Evolutionary conservation across 1,140 invertebrate species (phyloP).

Genomic region (Diorhabda elongata): DNA sequence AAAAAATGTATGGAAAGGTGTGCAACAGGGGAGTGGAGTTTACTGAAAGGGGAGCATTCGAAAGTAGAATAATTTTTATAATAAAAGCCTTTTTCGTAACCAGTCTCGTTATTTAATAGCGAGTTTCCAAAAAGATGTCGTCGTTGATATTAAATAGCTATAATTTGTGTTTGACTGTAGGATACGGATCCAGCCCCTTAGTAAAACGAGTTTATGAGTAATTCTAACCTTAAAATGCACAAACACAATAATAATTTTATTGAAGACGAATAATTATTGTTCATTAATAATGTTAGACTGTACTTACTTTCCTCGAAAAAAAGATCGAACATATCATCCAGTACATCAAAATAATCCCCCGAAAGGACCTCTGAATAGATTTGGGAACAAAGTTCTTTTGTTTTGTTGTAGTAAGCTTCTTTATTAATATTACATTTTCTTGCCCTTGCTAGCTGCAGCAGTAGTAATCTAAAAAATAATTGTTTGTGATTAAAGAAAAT

Average conservation of each 20-base stretch:
- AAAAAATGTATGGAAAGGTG: too few species aligned
- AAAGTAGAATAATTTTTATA: too few species aligned
- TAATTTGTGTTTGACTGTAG: too few species aligned
- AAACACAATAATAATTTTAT: background rate
- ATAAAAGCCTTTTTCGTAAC: too few species aligned
- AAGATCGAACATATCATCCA: conserved; percentile 33
- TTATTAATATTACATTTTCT: conserved; percentile 26
- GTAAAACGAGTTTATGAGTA: background rate
- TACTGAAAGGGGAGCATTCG: too few species aligned
- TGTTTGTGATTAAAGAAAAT: background rate
- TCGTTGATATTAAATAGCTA: too few species aligned
- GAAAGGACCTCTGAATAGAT: conserved; percentile 28
- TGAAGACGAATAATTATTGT: background rate
- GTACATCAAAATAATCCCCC: conserved; percentile 14
- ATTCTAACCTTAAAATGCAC: background rate
- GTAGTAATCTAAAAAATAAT: conserved; percentile 28
- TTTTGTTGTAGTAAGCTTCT: conserved; percentile 16
- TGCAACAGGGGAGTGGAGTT: too few species aligned
- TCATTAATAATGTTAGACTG: too few species aligned
- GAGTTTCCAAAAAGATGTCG: too few species aligned
- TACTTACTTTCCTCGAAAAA: conserved; percentile 37
- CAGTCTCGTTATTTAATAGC: too few species aligned
- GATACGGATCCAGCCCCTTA: background rate
- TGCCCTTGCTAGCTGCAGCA: conserved; percentile 29
- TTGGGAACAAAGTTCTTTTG: conserved; percentile 23